Percentiles rank a stretch among this genome's conserved stretches.
Conservation (phyloP, 2,113 vertebrate genomes). For the Osmerus eperlanus region DNA sequence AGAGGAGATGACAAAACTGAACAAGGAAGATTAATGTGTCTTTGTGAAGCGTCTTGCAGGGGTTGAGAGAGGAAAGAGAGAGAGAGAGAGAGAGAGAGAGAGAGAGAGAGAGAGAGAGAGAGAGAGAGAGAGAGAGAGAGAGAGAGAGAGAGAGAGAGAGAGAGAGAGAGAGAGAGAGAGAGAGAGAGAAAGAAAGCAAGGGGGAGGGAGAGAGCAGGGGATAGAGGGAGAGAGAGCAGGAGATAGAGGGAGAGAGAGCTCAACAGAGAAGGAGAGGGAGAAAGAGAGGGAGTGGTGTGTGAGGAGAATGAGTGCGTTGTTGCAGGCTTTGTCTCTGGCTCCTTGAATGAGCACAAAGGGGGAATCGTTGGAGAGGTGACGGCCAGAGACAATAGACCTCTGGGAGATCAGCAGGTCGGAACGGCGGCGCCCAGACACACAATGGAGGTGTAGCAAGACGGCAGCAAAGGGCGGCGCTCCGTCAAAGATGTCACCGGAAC, state of each 20-base stretch:
- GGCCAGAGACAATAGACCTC: constrained; percentile 47
- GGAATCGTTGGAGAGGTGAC: constrained; percentile 56
- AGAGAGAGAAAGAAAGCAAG: too few relatives aligned
- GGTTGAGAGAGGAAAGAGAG: not conserved
- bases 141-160: not conserved
- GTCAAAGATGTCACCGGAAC: constrained; percentile 15
- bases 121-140: not conserved
- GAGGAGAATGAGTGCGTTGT: constrained; percentile 18
- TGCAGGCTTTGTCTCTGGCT: constrained; percentile 40
- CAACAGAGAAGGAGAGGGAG: not conserved
- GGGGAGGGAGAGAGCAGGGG: not conserved
- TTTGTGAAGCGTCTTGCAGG: too few relatives aligned
- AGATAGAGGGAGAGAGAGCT: not conserved
- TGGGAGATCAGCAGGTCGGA: constrained; percentile 50
- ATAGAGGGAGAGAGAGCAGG: not conserved
- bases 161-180: not conserved
- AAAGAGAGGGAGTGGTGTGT: constrained; percentile 16
- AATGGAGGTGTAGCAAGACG: constrained; percentile 24
- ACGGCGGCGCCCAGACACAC: constrained; percentile 37
- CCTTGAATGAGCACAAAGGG: constrained; percentile 65
- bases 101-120: not conserved
- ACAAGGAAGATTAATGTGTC: not conserved
- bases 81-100: not conserved
- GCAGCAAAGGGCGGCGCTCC: constrained; percentile 23
- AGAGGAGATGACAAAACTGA: constrained; percentile 2